Evolutionary conservation across 2,113 vertebrate species (phyloP).

Genomic region (Tragulus kanchil): DNA sequence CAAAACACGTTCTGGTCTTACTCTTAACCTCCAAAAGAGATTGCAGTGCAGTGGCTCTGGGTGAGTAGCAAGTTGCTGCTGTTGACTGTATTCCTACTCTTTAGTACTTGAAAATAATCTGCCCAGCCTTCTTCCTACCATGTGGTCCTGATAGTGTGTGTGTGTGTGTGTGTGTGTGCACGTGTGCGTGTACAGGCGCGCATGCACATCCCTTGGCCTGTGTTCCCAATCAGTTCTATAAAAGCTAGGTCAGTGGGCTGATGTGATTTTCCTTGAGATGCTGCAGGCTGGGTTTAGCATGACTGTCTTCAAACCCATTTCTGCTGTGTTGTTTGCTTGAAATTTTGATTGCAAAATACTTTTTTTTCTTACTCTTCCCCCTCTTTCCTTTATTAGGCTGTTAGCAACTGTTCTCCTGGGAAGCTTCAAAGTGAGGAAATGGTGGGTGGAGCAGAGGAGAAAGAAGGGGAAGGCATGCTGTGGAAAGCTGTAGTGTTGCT

Average conservation of each 20-base stretch:
- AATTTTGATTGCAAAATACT: slow-evolving; percentile 10
- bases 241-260: slow-evolving; percentile 74
- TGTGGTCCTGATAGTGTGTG: not conserved
- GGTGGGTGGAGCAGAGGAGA: slow-evolving; percentile 58
- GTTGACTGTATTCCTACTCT: not conserved
- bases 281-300: slow-evolving; percentile 35
- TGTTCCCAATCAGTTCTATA: not conserved
- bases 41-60: not conserved
- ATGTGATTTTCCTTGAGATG: slow-evolving; percentile 13
- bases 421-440: slow-evolving; percentile 58
- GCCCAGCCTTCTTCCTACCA: not conserved
- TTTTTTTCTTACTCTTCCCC: not conserved
- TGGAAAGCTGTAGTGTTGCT: slow-evolving; percentile 21
- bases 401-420: slow-evolving; percentile 55
- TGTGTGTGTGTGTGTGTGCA: not conserved
- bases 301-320: slow-evolving; percentile 2
- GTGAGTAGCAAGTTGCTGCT: not conserved
- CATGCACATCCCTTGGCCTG: not conserved
- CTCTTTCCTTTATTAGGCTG: slow-evolving; percentile 27
- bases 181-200: fast-evolving
- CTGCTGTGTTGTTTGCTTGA: slow-evolving; percentile 13
- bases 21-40: slow-evolving; percentile 26
- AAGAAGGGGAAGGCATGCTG: slow-evolving; percentile 29
- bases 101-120: slow-evolving; percentile 33
- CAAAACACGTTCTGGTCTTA: slow-evolving; percentile 10